These are phyloP conservation scores for Agrypnia vestita DNA, from an alignment of 1,140 invertebrate genomes.

Conservation along the genomic window DNA sequence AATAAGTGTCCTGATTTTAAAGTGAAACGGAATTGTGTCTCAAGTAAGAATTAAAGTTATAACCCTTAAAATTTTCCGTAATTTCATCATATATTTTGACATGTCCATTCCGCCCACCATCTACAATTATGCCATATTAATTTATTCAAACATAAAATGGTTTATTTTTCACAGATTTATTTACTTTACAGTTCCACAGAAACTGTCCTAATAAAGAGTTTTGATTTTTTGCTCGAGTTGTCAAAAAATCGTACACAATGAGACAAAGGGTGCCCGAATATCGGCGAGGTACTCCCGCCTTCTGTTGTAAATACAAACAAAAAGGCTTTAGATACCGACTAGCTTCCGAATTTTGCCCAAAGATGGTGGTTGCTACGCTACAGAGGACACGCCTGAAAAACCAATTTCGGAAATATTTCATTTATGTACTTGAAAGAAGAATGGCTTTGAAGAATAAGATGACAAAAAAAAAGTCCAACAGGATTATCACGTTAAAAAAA, in stretches of 20 bases:
- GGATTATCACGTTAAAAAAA: too few species aligned
- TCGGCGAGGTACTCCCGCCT: neutral
- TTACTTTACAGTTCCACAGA: too few species aligned
- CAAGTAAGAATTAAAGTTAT: too few species aligned
- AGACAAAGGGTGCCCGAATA: conserved; percentile 39
- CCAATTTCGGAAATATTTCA: conserved; percentile 21
- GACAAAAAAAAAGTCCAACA: neutral
- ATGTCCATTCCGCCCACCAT: too few species aligned
- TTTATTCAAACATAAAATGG: too few species aligned
- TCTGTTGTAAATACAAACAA: conserved; percentile 24
- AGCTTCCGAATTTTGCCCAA: conserved; percentile 47
- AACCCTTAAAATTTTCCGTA: too few species aligned
- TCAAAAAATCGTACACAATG: neutral
- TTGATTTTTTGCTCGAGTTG: conserved; percentile 14
- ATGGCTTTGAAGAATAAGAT: neutral
- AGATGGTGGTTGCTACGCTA: conserved; percentile 51
- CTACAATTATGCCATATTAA: too few species aligned
- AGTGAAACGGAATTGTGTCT: too few species aligned
- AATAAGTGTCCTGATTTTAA: too few species aligned
- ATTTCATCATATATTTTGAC: too few species aligned
- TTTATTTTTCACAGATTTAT: too few species aligned
- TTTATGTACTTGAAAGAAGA: neutral
- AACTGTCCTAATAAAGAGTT: too few species aligned
- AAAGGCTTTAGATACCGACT: conserved; percentile 33
- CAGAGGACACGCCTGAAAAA: conserved; percentile 46